Percentiles rank a stretch among this genome's conserved stretches.
Conservation (phyloP, 2,888 invertebrate species). For the Coenonympha arcania region DNA sequence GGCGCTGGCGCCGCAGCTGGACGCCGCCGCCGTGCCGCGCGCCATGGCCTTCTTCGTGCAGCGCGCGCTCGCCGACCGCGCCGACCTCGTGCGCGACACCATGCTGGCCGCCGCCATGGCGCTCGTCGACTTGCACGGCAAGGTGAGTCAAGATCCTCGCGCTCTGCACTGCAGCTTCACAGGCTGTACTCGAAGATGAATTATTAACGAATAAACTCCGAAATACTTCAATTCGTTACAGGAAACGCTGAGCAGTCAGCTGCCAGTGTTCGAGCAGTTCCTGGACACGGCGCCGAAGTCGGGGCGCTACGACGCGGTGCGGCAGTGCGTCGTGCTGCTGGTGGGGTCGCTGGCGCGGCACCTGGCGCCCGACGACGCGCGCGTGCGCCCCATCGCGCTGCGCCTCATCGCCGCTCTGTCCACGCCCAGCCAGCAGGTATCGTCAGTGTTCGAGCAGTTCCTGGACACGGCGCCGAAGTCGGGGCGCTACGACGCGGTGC, state of each 20-base stretch:
- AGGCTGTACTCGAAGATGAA: not conserved
- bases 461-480: constrained; percentile 94
- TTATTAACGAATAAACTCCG: too few relatives aligned
- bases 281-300: constrained; percentile 94
- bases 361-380: constrained; percentile 89
- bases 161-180: too few relatives aligned
- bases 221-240: not conserved
- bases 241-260: constrained; percentile 71
- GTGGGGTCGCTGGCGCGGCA: constrained; percentile 98
- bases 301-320: constrained; percentile 90
- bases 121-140: constrained; percentile 93
- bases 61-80: constrained; percentile 88
- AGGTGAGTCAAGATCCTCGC: constrained; percentile 68
- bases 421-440: constrained; percentile 95
- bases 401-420: constrained; percentile 91
- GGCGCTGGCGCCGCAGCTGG: constrained; percentile 81
- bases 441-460: constrained; percentile 90
- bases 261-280: constrained; percentile 95
- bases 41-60: constrained; percentile 89
- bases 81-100: constrained; percentile 84
- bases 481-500: constrained; percentile 90
- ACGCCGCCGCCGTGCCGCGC: constrained; percentile 78
- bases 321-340: constrained; percentile 96
- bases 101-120: constrained; percentile 96
- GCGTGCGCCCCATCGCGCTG: constrained; percentile 94